Evolutionary conservation across 2,888 invertebrate species (phyloP).

Genomic region (Rhingia rostrata): DNA sequence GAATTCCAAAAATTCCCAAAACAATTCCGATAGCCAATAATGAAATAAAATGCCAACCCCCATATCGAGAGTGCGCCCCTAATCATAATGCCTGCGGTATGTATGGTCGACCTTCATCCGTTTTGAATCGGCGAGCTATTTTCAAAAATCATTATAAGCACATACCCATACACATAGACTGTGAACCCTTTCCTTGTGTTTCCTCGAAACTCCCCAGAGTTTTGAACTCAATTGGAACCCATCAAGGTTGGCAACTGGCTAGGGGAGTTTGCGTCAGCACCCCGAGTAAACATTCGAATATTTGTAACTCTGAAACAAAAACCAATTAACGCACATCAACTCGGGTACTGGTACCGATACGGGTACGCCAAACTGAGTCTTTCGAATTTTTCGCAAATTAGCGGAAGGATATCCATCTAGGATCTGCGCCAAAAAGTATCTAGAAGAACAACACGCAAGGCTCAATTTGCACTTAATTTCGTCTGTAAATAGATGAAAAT

Average conservation of each 20-base stretch:
- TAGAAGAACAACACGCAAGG: background rate
- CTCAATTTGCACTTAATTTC: constrained; percentile 30
- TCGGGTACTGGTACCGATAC: background rate
- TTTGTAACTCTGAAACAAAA: constrained; percentile 24
- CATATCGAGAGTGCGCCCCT: constrained; percentile 41
- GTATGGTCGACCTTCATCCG: background rate
- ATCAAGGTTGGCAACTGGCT: constrained; percentile 11
- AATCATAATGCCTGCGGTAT: constrained; percentile 9
- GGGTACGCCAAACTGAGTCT: background rate
- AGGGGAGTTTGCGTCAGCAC: constrained; percentile 1
- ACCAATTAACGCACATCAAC: constrained; percentile 61
- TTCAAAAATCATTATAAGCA: constrained; percentile 15
- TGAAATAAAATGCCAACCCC: constrained; percentile 9
- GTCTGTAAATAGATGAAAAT: constrained; percentile 42
- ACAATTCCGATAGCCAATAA: constrained; percentile 47
- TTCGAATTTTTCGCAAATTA: background rate
- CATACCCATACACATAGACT: background rate
- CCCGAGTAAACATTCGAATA: constrained; percentile 23
- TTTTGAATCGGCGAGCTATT: constrained; percentile 19
- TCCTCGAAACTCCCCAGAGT: constrained; percentile 42
- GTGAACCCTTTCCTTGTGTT: constrained; percentile 16
- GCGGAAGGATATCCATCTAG: no score
- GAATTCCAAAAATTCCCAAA: constrained; percentile 30
- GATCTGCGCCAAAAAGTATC: background rate
- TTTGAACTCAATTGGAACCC: constrained; percentile 17